Percentiles rank a stretch among this genome's conserved stretches.
Evolutionary conservation across 2,888 invertebrate genomes (phyloP).

Genomic region (Hirtodrosophila cameraria): DNA sequence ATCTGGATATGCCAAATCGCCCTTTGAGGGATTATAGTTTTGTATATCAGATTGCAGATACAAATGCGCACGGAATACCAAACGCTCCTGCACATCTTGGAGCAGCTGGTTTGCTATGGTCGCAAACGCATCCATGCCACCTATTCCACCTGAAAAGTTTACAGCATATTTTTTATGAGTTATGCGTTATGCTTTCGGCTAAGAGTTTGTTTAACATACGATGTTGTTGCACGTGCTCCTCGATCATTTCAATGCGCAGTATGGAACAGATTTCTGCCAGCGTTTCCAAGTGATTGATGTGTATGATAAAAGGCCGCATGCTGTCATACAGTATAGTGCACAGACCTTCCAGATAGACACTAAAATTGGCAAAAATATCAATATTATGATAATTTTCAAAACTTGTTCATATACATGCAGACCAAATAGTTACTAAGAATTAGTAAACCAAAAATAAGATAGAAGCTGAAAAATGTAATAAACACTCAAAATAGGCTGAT

Average conservation of each 20-base stretch:
- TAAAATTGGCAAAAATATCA: slow-evolving; percentile 66
- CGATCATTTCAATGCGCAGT: slow-evolving; percentile 94
- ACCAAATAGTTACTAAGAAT: too few relatives aligned
- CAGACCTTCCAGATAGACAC: slow-evolving; percentile 92
- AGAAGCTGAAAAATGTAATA: too few relatives aligned
- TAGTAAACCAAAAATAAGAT: too few relatives aligned
- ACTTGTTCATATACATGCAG: too few relatives aligned
- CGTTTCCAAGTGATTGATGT: slow-evolving; percentile 98
- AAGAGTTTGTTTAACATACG: too few relatives aligned
- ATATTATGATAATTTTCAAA: background rate
- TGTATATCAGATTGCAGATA: slow-evolving; percentile 96
- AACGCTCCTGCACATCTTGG: slow-evolving; percentile 97
- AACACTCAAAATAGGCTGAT: too few relatives aligned
- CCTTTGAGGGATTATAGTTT: slow-evolving; percentile 94
- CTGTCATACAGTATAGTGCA: slow-evolving; percentile 96
- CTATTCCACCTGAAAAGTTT: too few relatives aligned
- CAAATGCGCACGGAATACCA: slow-evolving; percentile 97
- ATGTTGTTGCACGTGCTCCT: slow-evolving; percentile 94
- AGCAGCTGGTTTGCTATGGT: slow-evolving; percentile 91
- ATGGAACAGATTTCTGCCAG: slow-evolving; percentile 98
- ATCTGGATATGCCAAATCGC: slow-evolving; percentile 98
- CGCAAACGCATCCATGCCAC: slow-evolving; percentile 91
- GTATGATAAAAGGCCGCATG: slow-evolving; percentile 96
- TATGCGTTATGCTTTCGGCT: too few relatives aligned
- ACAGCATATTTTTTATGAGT: too few relatives aligned